Evolutionary conservation across 2,888 invertebrate genomes (phyloP).

Genomic region (Tenthredo notha): DNA sequence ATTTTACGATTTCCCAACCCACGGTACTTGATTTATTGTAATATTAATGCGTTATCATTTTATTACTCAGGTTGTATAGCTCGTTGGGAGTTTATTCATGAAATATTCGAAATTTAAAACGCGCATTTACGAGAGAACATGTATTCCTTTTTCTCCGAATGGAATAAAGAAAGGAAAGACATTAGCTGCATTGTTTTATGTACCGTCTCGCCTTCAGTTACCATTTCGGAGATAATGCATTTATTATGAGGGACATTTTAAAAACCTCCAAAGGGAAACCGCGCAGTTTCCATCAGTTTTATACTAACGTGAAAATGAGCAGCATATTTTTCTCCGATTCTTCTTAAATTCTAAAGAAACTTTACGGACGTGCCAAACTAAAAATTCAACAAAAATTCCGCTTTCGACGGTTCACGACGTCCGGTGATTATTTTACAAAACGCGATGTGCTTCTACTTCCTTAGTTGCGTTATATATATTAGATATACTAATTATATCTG

Average conservation of each 20-base stretch:
- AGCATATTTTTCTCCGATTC: constrained; percentile 24
- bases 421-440: constrained; percentile 15
- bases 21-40: not conserved
- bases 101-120: constrained; percentile 9
- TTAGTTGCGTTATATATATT: no score
- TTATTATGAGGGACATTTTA: constrained; percentile 40
- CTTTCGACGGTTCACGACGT: constrained; percentile 5
- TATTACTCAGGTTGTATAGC: not conserved
- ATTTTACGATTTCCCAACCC: not conserved
- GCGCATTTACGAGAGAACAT: not conserved
- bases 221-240: constrained; percentile 39
- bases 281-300: constrained; percentile 34
- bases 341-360: constrained; percentile 21
- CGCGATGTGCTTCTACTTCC: not conserved
- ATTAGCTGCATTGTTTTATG: constrained; percentile 41
- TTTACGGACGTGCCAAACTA: constrained; percentile 37
- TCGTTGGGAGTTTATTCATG: not conserved
- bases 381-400: constrained; percentile 34
- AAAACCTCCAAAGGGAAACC: constrained; percentile 27
- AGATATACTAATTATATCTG: not conserved
- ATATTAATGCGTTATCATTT: not conserved
- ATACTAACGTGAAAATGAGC: constrained; percentile 42
- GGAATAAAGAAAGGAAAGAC: constrained; percentile 26
- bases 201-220: constrained; percentile 31
- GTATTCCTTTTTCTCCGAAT: constrained; percentile 16